These are phyloP conservation scores for Bibio marci DNA, from an alignment of 2,888 invertebrate species.

Conservation along the genomic window DNA sequence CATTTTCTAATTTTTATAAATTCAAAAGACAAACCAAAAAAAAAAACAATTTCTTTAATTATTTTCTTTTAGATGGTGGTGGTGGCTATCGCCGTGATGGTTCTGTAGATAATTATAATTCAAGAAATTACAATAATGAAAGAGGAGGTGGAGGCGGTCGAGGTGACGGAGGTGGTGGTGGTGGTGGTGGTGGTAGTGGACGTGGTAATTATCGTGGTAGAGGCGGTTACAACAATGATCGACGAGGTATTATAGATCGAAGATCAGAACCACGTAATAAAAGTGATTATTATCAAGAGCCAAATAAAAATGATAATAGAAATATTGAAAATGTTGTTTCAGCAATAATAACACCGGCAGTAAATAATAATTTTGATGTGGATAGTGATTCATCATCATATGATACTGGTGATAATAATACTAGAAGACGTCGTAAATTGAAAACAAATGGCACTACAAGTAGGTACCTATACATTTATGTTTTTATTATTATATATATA, in stretches of 20 bases:
- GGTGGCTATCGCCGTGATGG: constrained; percentile 17
- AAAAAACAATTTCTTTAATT: constrained; percentile 5
- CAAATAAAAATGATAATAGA: background rate
- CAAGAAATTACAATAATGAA: constrained; percentile 16
- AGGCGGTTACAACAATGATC: constrained; percentile 16
- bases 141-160: background rate
- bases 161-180: background rate
- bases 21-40: too few species aligned
- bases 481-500: too few species aligned
- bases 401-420: constrained; percentile 22
- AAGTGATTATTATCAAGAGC: background rate
- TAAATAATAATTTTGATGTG: constrained; percentile 1
- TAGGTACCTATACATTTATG: too few species aligned
- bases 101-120: constrained; percentile 24
- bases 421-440: constrained; percentile 20
- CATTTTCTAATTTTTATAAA: background rate
- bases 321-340: background rate
- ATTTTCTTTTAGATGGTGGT: constrained; percentile 10
- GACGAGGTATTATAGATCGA: constrained; percentile 12
- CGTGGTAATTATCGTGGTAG: constrained; percentile 18
- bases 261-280: background rate
- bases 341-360: background rate
- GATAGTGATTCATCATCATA: constrained; percentile 30
- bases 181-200: constrained; percentile 16
- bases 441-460: too few species aligned